phyloP scores from a whole-genome alignment of 1,140 invertebrate species.

The Cydia fagiglandana region DNA sequence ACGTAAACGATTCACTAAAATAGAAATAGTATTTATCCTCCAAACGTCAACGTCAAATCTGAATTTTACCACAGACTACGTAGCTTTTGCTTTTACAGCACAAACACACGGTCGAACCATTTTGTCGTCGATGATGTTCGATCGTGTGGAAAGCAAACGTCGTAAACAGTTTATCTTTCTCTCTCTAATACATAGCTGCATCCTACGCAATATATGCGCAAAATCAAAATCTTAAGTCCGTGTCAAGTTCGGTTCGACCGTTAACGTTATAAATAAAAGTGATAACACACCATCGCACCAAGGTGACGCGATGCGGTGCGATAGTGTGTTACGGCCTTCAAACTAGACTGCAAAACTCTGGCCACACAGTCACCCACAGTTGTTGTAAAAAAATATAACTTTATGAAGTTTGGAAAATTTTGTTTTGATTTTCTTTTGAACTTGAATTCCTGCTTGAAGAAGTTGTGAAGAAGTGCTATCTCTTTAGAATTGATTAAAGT shows the following conservation, averaged over 20 bases:
- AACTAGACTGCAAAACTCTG: neutral
- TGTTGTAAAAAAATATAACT: conserved; percentile 12
- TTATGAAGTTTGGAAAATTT: neutral
- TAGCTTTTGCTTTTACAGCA: neutral
- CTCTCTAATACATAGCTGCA: too few relatives aligned
- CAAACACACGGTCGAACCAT: too few relatives aligned
- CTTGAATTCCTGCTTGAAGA: neutral
- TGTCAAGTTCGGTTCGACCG: too few relatives aligned
- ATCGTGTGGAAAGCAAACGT: too few relatives aligned
- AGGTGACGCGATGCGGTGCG: too few relatives aligned
- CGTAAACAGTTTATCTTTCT: too few relatives aligned
- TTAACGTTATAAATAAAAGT: conserved; percentile 18
- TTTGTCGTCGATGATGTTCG: too few relatives aligned
- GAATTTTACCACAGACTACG: neutral
- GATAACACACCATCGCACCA: too few relatives aligned
- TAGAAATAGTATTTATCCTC: conserved; percentile 1
- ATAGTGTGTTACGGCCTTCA: too few relatives aligned
- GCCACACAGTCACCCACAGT: too few relatives aligned
- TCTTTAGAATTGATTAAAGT: neutral
- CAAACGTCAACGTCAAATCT: conserved; percentile 16
- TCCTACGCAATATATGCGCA: too few relatives aligned
- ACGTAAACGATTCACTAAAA: conserved; percentile 13
- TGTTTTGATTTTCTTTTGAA: neutral
- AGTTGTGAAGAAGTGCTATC: neutral
- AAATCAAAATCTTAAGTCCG: too few relatives aligned